These are phyloP conservation scores for Antennarius maculatus DNA, from an alignment of 2,797 vertebrate genomes.

Conservation along the genomic window DNA sequence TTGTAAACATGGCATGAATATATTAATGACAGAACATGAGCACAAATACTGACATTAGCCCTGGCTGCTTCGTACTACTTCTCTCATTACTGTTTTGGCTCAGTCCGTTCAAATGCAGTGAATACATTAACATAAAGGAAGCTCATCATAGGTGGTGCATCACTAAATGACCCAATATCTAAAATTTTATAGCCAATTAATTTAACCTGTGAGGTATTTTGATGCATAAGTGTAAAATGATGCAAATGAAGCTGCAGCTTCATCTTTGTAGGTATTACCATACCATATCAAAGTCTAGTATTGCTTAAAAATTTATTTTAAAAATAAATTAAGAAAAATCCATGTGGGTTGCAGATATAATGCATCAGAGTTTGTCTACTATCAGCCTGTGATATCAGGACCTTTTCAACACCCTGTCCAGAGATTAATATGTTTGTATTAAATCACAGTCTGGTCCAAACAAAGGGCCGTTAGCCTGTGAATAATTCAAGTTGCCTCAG, in stretches of 20 bases:
- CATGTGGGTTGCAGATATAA: too few relatives aligned
- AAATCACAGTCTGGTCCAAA: background rate
- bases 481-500: too few relatives aligned
- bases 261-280: background rate
- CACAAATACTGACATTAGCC: too few relatives aligned
- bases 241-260: background rate
- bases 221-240: background rate
- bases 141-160: background rate
- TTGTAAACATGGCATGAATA: too few relatives aligned
- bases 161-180: background rate
- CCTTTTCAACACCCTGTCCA: constrained; percentile 16
- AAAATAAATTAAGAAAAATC: too few relatives aligned
- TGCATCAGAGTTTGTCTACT: constrained; percentile 3
- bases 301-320: background rate
- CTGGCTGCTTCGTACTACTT: too few relatives aligned
- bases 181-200: too few relatives aligned
- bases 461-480: too few relatives aligned
- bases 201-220: background rate
- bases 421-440: constrained; percentile 61
- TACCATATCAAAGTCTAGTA: background rate
- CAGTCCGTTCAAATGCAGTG: too few relatives aligned
- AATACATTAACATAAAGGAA: too few relatives aligned
- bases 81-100: too few relatives aligned
- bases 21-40: too few relatives aligned
- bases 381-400: constrained; percentile 35